Percentiles rank a stretch among this genome's conserved stretches.
Conservation (phyloP, 92 coral and sea anemone genomes). For the Paramuricea clavata region DNA sequence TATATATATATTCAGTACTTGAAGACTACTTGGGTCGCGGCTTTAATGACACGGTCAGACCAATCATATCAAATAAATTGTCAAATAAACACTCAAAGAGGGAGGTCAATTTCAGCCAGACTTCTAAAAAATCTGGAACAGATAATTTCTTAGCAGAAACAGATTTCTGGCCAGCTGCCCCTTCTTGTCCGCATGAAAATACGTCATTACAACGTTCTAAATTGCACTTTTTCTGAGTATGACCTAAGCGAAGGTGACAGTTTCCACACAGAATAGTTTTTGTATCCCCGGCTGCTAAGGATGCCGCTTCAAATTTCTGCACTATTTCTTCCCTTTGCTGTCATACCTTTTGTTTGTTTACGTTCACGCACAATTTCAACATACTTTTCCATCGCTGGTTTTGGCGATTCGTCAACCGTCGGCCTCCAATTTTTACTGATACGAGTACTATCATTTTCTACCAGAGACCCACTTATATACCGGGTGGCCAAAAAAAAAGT, state of each 20-base stretch:
- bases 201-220: constrained; percentile 61
- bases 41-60: too few species aligned
- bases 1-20: too few species aligned
- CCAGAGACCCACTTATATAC: not conserved
- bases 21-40: too few species aligned
- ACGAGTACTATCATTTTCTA: not conserved
- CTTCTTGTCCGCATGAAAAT: constrained; percentile 64
- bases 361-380: not conserved
- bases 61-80: too few species aligned
- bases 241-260: constrained; percentile 69
- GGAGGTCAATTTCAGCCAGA: not conserved
- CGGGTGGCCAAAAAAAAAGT: too few species aligned
- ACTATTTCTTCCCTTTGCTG: constrained; percentile 26
- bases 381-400: not conserved
- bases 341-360: constrained; percentile 26
- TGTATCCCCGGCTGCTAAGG: not conserved
- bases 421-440: not conserved
- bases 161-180: constrained; percentile 31
- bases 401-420: not conserved
- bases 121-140: too few species aligned
- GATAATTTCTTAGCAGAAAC: too few species aligned
- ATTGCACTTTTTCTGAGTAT: constrained; percentile 65
- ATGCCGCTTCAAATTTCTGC: constrained; percentile 14
- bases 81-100: too few species aligned
- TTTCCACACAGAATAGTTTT: constrained; percentile 47